These are phyloP conservation scores for Chelonoidis abingdonii DNA, from an alignment of 2,113 vertebrate genomes.

Conservation along the genomic window DNA sequence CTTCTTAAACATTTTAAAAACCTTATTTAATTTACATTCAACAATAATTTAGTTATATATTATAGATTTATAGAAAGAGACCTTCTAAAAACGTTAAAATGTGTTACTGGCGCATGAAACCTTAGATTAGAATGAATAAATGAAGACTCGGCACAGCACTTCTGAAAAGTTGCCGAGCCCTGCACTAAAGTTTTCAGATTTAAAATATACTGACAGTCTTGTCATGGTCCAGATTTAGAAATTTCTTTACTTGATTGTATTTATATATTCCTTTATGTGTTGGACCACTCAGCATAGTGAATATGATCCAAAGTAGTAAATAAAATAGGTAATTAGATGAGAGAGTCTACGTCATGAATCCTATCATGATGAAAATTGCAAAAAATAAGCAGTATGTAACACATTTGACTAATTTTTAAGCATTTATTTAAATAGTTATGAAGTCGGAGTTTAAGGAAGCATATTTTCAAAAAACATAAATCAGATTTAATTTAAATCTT, in stretches of 20 bases:
- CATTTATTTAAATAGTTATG: not conserved
- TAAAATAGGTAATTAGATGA: not conserved
- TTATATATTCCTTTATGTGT: not conserved
- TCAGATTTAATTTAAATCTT: not conserved
- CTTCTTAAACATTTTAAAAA: no score
- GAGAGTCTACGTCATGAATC: constrained; percentile 3
- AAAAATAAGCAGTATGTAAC: not conserved
- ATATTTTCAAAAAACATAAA: not conserved
- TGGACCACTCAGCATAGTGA: not conserved
- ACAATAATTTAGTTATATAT: no score
- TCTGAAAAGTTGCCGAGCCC: no score
- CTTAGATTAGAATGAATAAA: no score
- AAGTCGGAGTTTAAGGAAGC: not conserved
- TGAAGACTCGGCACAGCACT: no score
- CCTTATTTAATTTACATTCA: no score
- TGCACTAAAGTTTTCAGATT: not conserved
- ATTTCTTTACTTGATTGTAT: not conserved
- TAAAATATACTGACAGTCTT: not conserved
- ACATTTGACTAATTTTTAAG: not conserved
- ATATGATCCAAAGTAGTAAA: not conserved
- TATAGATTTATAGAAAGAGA: no score
- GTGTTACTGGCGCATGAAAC: no score
- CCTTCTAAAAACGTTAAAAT: no score
- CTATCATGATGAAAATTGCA: not conserved
- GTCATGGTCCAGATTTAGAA: not conserved